phyloP scores from a whole-genome alignment of 2,113 vertebrate species.

The Anoplopoma fimbria region DNA sequence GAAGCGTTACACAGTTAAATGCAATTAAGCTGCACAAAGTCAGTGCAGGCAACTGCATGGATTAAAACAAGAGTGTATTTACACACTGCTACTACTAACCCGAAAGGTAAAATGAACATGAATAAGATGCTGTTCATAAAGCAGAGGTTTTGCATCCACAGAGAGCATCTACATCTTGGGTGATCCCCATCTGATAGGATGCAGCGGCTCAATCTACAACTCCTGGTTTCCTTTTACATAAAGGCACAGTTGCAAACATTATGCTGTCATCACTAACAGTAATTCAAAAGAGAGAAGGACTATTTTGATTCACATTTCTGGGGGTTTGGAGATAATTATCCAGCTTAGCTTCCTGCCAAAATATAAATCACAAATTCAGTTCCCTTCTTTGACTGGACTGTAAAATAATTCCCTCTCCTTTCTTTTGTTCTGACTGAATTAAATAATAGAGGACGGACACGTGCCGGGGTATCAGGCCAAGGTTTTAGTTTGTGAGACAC shows the following conservation, averaged over 20 bases:
- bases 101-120: not conserved
- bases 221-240: conserved; percentile 51
- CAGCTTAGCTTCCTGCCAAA: conserved; percentile 49
- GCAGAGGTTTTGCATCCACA: not conserved
- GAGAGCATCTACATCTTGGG: not conserved
- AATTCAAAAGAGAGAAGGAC: conserved; percentile 28
- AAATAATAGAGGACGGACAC: not conserved
- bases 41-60: not conserved
- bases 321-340: conserved; percentile 34
- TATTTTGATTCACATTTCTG: conserved; percentile 49
- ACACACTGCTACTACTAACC: not conserved
- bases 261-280: conserved; percentile 54
- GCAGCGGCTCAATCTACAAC: conserved; percentile 33
- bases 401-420: not conserved
- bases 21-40: no score
- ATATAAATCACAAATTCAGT: not conserved
- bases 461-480: not conserved
- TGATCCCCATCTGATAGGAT: conserved; percentile 24
- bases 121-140: not conserved
- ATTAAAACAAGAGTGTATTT: not conserved
- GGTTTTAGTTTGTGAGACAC: not conserved
- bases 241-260: conserved; percentile 40
- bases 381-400: conserved; percentile 1
- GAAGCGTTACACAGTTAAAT: not conserved
- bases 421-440: not conserved